Evolutionary conservation across 2,797 vertebrate species (phyloP), one percentile per base, ranked within the genome.

Genomic region (Coccyzus lansbergi): DNA sequence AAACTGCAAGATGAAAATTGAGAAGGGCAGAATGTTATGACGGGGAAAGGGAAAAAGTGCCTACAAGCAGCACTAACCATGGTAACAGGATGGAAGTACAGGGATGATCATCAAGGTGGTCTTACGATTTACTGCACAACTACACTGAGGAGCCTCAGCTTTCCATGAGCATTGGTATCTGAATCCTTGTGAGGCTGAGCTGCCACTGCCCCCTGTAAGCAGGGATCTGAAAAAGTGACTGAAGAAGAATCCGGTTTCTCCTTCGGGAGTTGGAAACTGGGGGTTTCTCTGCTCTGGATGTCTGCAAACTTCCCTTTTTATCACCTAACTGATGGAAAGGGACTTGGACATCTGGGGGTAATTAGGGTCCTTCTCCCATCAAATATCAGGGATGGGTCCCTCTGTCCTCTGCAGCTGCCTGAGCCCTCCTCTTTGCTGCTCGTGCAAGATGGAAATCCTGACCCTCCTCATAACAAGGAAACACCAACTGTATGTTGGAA

Each of bases 51-150:
- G 12, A 33, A 40, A 36, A 83, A 55, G 16, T 60, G 12, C 19
- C 48, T 0, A 75, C 28, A 81, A 72, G 14, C 11, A 83, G 14
- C 28, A 60, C 31, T 46, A 84, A 53, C n/a, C 9, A 53, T 1
- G 51, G 36, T 11, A 81, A 56, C 1, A 64, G 4, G 52, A 60
- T 1, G 52, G 11, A 88, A 91, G 18, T 12, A 42, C 46, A 52
- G 46, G 82, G 17, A 46, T 29, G 21, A 44, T 28, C 24, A 59
- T 42, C 33, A 60, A 64, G 8, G 12, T 19, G 38, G 74, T 31
- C 0, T 0, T 42, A 16, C 21, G 5, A 70, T 70, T 74, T 55
- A 65, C 10, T 29, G 12, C 18, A 49, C 8, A 40, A 0, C 4
- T 17, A 46, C 20, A 52, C 18, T 24, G 55, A 80, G 34, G 12